phyloP scores from a whole-genome alignment of 2,113 vertebrate genomes.

The Solea senegalensis region DNA sequence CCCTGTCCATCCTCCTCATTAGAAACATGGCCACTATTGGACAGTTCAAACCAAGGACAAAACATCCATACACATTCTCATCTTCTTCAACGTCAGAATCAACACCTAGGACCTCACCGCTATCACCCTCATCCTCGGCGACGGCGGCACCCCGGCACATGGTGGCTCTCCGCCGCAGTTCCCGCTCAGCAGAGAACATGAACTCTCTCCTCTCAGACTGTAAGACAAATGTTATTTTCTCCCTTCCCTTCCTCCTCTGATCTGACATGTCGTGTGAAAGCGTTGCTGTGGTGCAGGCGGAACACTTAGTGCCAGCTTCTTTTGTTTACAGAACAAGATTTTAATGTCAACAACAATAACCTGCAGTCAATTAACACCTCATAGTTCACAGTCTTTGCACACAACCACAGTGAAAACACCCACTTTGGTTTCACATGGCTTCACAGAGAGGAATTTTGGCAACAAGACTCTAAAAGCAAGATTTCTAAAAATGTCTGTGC shows the following conservation, averaged over 20 bases:
- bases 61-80: conserved; percentile 33
- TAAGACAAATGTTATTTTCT: conserved; percentile 71
- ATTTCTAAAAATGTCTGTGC: neutral
- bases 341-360: conserved; percentile 27
- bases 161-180: conserved; percentile 59
- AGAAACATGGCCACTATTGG: conserved; percentile 78
- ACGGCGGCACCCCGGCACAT: conserved; percentile 15
- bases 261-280: conserved; percentile 49
- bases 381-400: conserved; percentile 31
- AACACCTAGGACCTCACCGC: conserved; percentile 31
- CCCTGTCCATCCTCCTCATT: conserved; percentile 86
- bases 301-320: no score
- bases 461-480: no score
- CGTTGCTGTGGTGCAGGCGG: no score
- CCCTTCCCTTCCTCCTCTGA: conserved; percentile 7
- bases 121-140: conserved; percentile 14
- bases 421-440: neutral
- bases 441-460: neutral
- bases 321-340: conserved; percentile 41
- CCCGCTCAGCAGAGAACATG: conserved; percentile 73
- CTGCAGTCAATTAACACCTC: conserved; percentile 58
- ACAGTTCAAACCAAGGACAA: conserved; percentile 51
- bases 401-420: neutral
- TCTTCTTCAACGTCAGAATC: conserved; percentile 35
- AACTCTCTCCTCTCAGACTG: conserved; percentile 79